phyloP scores from a whole-genome alignment of 2,888 invertebrate genomes.

The Anagyrus pseudococci region DNA sequence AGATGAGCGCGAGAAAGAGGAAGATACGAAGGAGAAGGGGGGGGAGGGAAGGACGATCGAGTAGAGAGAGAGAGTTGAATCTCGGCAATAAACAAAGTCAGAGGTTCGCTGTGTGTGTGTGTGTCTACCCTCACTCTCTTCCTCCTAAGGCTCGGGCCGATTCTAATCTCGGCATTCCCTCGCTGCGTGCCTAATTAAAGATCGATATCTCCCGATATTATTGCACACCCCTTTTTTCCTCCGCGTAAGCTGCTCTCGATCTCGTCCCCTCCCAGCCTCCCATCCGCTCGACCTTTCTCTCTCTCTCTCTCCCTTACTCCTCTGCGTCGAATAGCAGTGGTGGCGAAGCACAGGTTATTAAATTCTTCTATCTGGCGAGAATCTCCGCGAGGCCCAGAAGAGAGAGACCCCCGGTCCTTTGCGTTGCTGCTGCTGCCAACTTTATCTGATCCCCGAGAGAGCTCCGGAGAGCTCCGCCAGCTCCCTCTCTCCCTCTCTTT shows the following conservation, averaged over 20 bases:
- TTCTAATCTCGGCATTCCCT: constrained; percentile 45
- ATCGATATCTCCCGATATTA: constrained; percentile 62
- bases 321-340: neutral
- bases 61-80: constrained; percentile 28
- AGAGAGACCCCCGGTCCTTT: constrained; percentile 46
- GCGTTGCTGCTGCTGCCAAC: constrained; percentile 48
- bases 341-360: constrained; percentile 54
- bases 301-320: constrained; percentile 8
- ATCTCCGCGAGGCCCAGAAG: constrained; percentile 52
- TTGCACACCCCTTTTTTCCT: constrained; percentile 52
- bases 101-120: neutral
- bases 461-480: too few relatives aligned
- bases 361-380: constrained; percentile 57
- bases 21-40: neutral
- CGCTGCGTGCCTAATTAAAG: constrained; percentile 63
- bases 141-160: constrained; percentile 21
- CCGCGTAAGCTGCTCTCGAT: constrained; percentile 11
- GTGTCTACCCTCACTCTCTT: neutral
- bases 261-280: constrained; percentile 18
- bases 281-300: neutral
- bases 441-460: constrained; percentile 33
- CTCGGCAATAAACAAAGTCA: constrained; percentile 21
- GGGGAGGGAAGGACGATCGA: constrained; percentile 11
- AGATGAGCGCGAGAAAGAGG: neutral
- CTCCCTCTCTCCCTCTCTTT: too few relatives aligned